phyloP scores from a whole-genome alignment of 2,888 invertebrate species.

The Dryobota labecula region DNA sequence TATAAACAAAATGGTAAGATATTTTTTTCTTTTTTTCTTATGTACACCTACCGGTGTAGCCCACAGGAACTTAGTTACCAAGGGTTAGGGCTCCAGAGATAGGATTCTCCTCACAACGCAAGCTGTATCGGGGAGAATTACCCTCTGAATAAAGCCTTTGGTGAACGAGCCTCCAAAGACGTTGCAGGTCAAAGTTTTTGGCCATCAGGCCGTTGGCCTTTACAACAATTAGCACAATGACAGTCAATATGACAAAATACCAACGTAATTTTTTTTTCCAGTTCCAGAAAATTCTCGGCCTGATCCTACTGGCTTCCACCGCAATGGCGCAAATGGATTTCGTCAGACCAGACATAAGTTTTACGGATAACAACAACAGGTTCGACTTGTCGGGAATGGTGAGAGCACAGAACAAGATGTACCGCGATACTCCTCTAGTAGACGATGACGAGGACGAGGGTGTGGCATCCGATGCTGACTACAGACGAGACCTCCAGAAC shows the following conservation, averaged over 20 bases:
- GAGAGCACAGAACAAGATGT: slow-evolving; percentile 63
- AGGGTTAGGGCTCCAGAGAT: not conserved
- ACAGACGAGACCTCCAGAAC: slow-evolving; percentile 48
- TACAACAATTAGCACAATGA: not conserved
- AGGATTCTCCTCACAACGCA: not conserved
- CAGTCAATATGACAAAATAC: not conserved
- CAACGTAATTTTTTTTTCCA: slow-evolving; percentile 18
- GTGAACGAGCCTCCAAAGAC: not conserved
- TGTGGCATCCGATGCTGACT: slow-evolving; percentile 44
- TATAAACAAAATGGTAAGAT: slow-evolving; percentile 55
- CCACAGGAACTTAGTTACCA: not conserved
- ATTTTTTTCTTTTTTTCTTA: not conserved
- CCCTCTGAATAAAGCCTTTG: not conserved
- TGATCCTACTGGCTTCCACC: slow-evolving; percentile 34
- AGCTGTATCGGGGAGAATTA: not conserved
- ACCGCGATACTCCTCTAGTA: slow-evolving; percentile 6
- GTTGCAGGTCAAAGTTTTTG: not conserved
- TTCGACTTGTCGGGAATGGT: slow-evolving; percentile 76
- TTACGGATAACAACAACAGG: slow-evolving; percentile 77
- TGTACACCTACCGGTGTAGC: not conserved
- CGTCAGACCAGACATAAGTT: slow-evolving; percentile 77
- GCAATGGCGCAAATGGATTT: slow-evolving; percentile 64
- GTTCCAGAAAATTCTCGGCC: slow-evolving; percentile 27
- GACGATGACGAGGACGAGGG: slow-evolving; percentile 9
- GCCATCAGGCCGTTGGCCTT: not conserved